Conservation (phyloP, 2,797 vertebrate species). For the Champsocephalus gunnari region DNA sequence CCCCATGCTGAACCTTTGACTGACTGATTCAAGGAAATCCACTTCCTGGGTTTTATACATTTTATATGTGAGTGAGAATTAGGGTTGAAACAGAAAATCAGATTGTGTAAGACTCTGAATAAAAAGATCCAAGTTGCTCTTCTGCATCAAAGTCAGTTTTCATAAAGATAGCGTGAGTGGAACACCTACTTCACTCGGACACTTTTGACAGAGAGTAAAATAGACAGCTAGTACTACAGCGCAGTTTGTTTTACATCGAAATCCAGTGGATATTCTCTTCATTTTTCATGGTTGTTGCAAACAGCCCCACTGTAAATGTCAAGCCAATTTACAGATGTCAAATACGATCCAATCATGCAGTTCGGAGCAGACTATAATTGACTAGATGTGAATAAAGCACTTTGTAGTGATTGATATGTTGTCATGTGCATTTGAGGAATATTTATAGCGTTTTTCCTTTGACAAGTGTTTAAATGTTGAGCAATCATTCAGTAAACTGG, state of each 20-base stretch:
- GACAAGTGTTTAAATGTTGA: neutral
- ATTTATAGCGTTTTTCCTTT: conserved; percentile 14
- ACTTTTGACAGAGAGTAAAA: conserved; percentile 18
- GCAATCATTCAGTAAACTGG: neutral
- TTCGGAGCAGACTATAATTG: conserved; percentile 19
- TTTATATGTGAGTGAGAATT: conserved; percentile 15
- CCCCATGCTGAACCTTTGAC: neutral
- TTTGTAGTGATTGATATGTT: conserved; percentile 26
- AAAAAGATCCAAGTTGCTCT: conserved; percentile 19
- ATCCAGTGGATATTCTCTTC: conserved; percentile 25
- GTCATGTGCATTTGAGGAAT: conserved; percentile 16
- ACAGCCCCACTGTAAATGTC: conserved; percentile 29
- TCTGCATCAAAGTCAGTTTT: conserved; percentile 39
- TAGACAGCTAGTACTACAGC: conserved; percentile 20
- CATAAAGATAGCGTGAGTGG: conserved; percentile 26
- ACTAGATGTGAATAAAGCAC: conserved; percentile 4
- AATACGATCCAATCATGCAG: conserved; percentile 14
- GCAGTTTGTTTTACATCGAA: conserved; percentile 27
- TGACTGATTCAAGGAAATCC: conserved; percentile 21
- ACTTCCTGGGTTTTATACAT: neutral
- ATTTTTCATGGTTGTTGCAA: conserved; percentile 25
- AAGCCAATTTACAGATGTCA: conserved; percentile 28
- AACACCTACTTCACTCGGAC: conserved; percentile 27
- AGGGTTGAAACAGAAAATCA: conserved; percentile 16
- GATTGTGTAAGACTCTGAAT: conserved; percentile 33